Percentiles rank a stretch among this genome's conserved stretches.
phyloP scores from a whole-genome alignment of 2,888 invertebrate species.

The Orgyia antiqua region DNA sequence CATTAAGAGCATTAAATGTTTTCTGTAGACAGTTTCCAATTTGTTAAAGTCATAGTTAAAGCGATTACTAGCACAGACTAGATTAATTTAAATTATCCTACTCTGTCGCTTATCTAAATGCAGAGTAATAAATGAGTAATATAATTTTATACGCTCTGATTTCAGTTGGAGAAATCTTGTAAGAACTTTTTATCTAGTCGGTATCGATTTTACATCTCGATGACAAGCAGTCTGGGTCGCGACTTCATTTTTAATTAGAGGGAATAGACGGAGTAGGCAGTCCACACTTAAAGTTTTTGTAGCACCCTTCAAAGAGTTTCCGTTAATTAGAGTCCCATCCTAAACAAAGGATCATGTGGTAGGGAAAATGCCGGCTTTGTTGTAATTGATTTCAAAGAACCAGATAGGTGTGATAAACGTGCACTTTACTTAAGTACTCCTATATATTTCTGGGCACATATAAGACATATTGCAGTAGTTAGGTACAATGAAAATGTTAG shows the following conservation, averaged over 20 bases:
- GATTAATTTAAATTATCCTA: too few species aligned
- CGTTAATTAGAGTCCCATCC: slow-evolving; percentile 46
- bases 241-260: slow-evolving; percentile 41
- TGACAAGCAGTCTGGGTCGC: slow-evolving; percentile 20
- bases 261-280: slow-evolving; percentile 18
- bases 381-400: slow-evolving; percentile 30
- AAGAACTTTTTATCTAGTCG: background rate
- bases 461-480: background rate
- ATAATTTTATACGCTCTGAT: too few species aligned
- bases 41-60: too few species aligned
- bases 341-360: slow-evolving; percentile 35
- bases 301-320: slow-evolving; percentile 38
- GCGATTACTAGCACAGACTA: too few species aligned
- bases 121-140: too few species aligned
- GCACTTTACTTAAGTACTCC: slow-evolving; percentile 17
- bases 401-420: slow-evolving; percentile 25
- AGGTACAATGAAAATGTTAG: background rate
- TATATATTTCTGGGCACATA: slow-evolving; percentile 15
- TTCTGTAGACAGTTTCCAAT: too few species aligned
- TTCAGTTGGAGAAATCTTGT: too few species aligned
- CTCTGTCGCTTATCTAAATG: too few species aligned
- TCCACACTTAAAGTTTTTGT: slow-evolving; percentile 31
- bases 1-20: too few species aligned
- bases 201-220: slow-evolving; percentile 26
- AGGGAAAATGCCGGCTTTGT: slow-evolving; percentile 15